These are phyloP conservation scores for Rachycentron canadum DNA, from an alignment of 2,797 vertebrate genomes.

Conservation along the genomic window DNA sequence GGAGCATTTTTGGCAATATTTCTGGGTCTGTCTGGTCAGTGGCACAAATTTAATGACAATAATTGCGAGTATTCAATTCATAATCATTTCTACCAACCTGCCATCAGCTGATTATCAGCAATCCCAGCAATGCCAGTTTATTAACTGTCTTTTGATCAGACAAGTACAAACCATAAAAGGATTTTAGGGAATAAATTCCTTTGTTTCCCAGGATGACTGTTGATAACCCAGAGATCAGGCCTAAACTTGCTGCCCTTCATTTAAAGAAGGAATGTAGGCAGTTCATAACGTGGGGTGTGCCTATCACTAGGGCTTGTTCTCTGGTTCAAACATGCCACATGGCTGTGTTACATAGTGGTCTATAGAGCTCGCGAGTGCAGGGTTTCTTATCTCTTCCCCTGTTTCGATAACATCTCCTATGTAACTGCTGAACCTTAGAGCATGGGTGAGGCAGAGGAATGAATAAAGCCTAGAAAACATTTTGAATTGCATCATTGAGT, in stretches of 20 bases:
- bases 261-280: neutral
- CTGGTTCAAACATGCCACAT: conserved; percentile 12
- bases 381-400: conserved; percentile 10
- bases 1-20: conserved; percentile 51
- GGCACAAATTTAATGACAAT: conserved; percentile 5
- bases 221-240: conserved; percentile 16
- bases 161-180: conserved; percentile 5
- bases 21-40: conserved; percentile 64
- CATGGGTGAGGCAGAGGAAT: neutral
- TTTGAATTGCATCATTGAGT: too few relatives aligned
- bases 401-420: neutral
- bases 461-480: neutral
- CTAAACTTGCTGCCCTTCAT: conserved; percentile 26
- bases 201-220: conserved; percentile 7
- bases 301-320: neutral
- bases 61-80: too few relatives aligned
- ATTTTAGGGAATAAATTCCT: neutral
- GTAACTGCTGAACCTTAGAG: neutral
- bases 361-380: neutral
- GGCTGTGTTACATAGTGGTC: neutral
- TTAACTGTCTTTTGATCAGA: neutral
- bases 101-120: too few relatives aligned
- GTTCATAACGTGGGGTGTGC: neutral
- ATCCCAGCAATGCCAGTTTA: neutral
- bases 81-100: neutral